Conservation (phyloP, 2,888 invertebrate species). For the Chirona hameri region DNA sequence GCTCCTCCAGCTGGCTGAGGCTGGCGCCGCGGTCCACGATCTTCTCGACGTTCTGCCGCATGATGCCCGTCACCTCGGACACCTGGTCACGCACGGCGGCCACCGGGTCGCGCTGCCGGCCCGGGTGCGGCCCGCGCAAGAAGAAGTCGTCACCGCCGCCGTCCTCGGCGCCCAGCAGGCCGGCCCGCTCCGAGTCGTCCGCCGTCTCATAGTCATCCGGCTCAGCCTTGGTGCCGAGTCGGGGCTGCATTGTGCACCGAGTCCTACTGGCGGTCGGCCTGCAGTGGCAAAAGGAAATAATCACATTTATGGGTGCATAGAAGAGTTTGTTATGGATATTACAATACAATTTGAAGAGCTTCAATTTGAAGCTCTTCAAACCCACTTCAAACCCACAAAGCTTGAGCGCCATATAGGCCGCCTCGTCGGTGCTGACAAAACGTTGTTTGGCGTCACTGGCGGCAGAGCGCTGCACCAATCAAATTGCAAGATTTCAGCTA, state of each 20-base stretch:
- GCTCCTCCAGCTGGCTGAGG: neutral
- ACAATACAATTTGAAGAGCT: too few species aligned
- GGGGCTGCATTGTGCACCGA: neutral
- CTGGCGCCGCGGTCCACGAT: neutral
- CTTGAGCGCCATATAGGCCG: too few species aligned
- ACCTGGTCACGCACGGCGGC: neutral
- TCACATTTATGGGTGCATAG: too few species aligned
- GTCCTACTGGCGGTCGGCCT: too few species aligned
- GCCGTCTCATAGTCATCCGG: neutral
- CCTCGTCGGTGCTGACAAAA: too few species aligned
- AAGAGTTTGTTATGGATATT: too few species aligned
- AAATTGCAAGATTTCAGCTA: too few species aligned
- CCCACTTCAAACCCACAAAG: too few species aligned
- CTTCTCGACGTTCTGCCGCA: slow-evolving; percentile 4
- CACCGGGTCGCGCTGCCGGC: neutral
- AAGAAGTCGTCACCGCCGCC: slow-evolving; percentile 3
- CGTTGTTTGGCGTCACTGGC: too few species aligned
- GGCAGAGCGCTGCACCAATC: too few species aligned
- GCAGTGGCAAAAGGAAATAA: too few species aligned
- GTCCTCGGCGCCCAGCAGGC: neutral
- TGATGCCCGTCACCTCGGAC: neutral
- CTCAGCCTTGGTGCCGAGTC: neutral
- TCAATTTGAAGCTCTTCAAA: too few species aligned
- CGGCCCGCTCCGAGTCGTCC: neutral
- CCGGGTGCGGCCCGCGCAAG: neutral